Evolutionary conservation across 2,113 vertebrate genomes (phyloP).

Genomic region (Brachirus orientalis): DNA sequence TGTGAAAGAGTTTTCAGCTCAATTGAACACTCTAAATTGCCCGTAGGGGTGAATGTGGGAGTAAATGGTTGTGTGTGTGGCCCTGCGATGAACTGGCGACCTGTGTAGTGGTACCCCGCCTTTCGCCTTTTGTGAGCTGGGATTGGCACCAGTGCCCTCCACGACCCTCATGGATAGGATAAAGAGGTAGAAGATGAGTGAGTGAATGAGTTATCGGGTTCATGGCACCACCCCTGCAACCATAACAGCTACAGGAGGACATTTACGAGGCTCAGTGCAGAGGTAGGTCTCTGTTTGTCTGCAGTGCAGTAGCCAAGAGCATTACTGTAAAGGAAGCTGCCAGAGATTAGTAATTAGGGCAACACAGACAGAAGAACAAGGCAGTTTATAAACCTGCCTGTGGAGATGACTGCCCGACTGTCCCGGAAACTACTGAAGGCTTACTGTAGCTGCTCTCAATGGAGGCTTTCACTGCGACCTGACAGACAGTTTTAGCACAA

Average conservation of each 20-base stretch:
- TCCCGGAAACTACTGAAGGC: conserved; percentile 75
- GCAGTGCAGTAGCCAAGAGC: conserved; percentile 49
- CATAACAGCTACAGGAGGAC: conserved; percentile 18
- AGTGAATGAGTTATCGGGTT: too few relatives aligned
- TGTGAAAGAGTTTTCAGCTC: too few relatives aligned
- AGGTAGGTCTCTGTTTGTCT: conserved; percentile 37
- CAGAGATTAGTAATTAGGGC: conserved; percentile 70
- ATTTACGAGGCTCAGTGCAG: conserved; percentile 40
- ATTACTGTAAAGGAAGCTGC: conserved; percentile 52
- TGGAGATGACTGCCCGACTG: conserved; percentile 66
- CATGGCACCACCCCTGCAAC: not conserved
- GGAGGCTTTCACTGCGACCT: conserved; percentile 54
- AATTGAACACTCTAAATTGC: too few relatives aligned
- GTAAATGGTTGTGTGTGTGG: too few relatives aligned
- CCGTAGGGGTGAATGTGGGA: too few relatives aligned
- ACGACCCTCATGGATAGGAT: too few relatives aligned
- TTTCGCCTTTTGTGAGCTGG: too few relatives aligned
- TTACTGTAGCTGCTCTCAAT: conserved; percentile 57
- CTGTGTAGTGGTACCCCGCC: too few relatives aligned
- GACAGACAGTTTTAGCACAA: conserved; percentile 30
- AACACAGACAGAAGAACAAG: conserved; percentile 54
- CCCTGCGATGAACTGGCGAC: too few relatives aligned
- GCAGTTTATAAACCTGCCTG: conserved; percentile 60
- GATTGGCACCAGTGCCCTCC: too few relatives aligned
- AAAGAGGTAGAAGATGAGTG: too few relatives aligned